Percentiles rank a stretch among this genome's conserved stretches.
Conservation (phyloP, 1,140 invertebrate genomes). For the Latrodectus geometricus region DNA sequence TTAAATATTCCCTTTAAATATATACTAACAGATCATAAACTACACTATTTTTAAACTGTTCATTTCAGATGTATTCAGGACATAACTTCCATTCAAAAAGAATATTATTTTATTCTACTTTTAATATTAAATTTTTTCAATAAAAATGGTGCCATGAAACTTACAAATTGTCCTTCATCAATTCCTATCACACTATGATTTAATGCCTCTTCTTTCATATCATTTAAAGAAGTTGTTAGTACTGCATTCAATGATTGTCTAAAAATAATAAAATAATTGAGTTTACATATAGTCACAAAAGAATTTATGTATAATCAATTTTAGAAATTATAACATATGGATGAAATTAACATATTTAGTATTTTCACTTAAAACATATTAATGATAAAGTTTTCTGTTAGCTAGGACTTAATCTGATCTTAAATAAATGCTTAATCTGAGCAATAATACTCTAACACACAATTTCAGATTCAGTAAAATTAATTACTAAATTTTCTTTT, state of each 20-base stretch:
- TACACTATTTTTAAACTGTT: background rate
- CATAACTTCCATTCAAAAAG: background rate
- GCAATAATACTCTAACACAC: too few relatives aligned
- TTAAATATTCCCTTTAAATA: background rate
- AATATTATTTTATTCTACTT: constrained; percentile 1
- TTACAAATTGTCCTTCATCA: constrained; percentile 77
- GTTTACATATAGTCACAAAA: background rate
- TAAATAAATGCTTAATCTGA: too few relatives aligned
- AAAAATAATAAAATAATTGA: constrained; percentile 18
- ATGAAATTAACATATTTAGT: background rate
- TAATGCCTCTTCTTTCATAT: constrained; percentile 67
- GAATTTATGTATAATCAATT: background rate
- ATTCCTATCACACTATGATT: constrained; percentile 75
- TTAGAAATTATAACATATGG: background rate
- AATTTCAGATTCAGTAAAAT: too few relatives aligned
- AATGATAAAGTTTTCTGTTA: too few relatives aligned
- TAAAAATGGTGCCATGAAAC: too few relatives aligned
- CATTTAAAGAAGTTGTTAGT: constrained; percentile 68
- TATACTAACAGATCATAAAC: background rate
- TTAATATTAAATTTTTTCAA: too few relatives aligned
- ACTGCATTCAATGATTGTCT: constrained; percentile 71
- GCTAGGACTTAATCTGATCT: too few relatives aligned
- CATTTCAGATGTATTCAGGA: background rate
- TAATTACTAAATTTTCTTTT: too few relatives aligned
- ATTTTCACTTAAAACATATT: background rate